Conservation (phyloP, 92 coral and sea anemone species). For the Pocillopora meandrina region DNA sequence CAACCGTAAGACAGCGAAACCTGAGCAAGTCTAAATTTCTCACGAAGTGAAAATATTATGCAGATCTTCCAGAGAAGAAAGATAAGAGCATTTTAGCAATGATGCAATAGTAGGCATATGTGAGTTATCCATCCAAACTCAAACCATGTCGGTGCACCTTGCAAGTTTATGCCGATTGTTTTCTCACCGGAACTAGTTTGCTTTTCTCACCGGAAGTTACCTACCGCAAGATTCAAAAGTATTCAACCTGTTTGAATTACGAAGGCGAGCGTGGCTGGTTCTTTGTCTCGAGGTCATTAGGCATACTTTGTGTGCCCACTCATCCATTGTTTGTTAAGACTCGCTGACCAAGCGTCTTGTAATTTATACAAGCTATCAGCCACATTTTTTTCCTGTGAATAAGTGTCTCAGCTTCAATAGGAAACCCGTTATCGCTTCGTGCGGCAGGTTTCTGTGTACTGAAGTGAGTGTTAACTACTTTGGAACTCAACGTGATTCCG, state of each 20-base stretch:
- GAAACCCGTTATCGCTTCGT: background rate
- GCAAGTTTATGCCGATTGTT: background rate
- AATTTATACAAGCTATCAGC: conserved; percentile 7
- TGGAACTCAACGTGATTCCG: conserved; percentile 39
- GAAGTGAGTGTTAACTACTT: conserved; percentile 7
- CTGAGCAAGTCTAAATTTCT: conserved; percentile 8
- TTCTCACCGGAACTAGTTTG: conserved; percentile 11
- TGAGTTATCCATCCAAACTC: background rate
- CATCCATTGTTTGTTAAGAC: conserved; percentile 30
- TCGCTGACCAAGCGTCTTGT: conserved; percentile 37
- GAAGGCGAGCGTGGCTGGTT: conserved; percentile 15
- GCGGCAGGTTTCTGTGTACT: background rate
- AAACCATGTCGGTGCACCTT: background rate
- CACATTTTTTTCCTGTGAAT: conserved; percentile 7
- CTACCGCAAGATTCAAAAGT: conserved; percentile 18
- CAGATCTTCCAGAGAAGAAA: background rate
- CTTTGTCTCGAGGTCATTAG: conserved; percentile 33
- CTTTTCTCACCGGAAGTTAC: conserved; percentile 31
- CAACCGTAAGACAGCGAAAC: background rate
- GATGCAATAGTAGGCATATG: background rate
- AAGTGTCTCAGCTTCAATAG: conserved; percentile 3
- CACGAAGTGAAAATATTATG: background rate
- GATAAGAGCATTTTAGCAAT: background rate
- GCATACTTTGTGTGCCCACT: conserved; percentile 14
- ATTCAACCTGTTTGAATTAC: conserved; percentile 18